Base-by-base conservation (phyloP, 2,797 vertebrate species). In the Arremon brunneinucha region DNA sequence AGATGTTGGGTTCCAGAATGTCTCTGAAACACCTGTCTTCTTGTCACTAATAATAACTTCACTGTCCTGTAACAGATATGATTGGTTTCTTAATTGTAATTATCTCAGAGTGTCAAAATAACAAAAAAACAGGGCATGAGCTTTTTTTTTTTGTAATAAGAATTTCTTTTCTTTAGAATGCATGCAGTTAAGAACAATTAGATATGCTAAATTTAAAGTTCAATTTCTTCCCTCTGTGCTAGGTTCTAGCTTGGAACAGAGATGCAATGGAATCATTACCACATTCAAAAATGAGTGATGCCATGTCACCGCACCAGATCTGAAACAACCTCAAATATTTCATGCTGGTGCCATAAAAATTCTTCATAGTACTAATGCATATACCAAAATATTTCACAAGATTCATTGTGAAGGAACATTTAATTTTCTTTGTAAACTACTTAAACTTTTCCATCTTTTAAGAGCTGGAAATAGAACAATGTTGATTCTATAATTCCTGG, bases 41-140 rank as follows among this genome's bases (percentile, higher is more conserved):
- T 99, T 99, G 89, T 99, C 99, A 70, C 98, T 98, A 95, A 99
- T 99, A 97, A 98, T 98, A 97, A 99, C 98, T 97, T 99, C 99
- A 89, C 99, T 99, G 97, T 99, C 99, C 99, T 99, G 96, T 72
- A 97, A 97, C 62, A 89, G 14, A 76, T 17, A 76, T 20, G 44
- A 69, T 57, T 86, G 56, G 89, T 80, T 87, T 52, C 52, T 87
- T 44, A 77, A 67, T 0, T 63, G 28, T 27, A 85, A 57, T 41
- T 46, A 65, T 37, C 17, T 69, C 63, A 86, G 23, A 87, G 14
- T 69, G 27, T 9, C 75, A 86, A 72, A 65, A n/a, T 37, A 71
- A 91, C 20, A 81, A 23, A 71, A 82, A 87, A 44, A 9, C 43
- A 28, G 89, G 47, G 24, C 91, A 75, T n/a, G 50, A 35, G 9